Base-by-base conservation (phyloP, 2,113 vertebrate species). In the Anarhynchus alexandrinus region DNA sequence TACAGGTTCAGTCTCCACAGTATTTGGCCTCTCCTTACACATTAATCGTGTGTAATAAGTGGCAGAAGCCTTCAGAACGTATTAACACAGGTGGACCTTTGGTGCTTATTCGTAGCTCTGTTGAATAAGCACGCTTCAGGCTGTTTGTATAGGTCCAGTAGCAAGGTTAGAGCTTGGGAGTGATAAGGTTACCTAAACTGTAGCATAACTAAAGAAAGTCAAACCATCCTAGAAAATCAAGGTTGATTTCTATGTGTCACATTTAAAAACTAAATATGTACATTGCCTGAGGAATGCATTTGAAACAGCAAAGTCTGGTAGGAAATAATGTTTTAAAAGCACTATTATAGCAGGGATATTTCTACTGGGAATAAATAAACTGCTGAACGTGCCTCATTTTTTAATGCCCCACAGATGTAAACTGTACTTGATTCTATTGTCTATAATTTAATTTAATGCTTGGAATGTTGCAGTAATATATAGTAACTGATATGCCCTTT, bases 401-500 rank as follows among this genome's bases (percentile, higher is more conserved):
- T 93, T 95, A 94, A 96, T 95, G 62, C 10, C 74, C 62, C 80
- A 87, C 94, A 97, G 94, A 94, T 93, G 94, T 71, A 96, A 96
- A 95, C 59, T 80, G 15, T 58, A 82, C 74, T 97, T 91, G 77
- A 91, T 93, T 93, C 92, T 91, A 88, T 96, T 96, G 91, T 88
- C 73, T 77, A 8, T 96, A 97, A 97, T 97, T 96, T 72, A 96
- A 96, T 97, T 96, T 97, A 95, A 94, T 92, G 90, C 81, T 91
- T 87, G 90, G 88, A 97, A 96, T 95, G 80, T 82, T 82, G 74
- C 69, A 91, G 70, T 59, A 84, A 71, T 94, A 86, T 64, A 77
- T 49, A 95, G 94, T 93, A 97, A 97, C 72, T 82, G 94, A 97
- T 97, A 96, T 32, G 79, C 7, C 59, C 42, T 94, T 93, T 95